These are phyloP conservation scores for Amphipoea lucens DNA, from an alignment of 2,888 invertebrate genomes.

Conservation along the genomic window DNA sequence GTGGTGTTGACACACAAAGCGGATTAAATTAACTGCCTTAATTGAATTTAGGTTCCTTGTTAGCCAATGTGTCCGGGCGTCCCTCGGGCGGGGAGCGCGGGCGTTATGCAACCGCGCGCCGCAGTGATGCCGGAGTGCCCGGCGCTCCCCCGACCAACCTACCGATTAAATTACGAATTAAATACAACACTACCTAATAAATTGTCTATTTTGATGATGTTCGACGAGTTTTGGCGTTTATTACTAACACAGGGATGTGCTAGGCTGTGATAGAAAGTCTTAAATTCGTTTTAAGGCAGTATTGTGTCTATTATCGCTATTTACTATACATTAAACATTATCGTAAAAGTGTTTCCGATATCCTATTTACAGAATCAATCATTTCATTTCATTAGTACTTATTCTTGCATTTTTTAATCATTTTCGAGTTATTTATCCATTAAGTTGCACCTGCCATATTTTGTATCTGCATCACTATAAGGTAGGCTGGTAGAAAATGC, in stretches of 20 bases:
- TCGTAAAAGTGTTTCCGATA: not conserved
- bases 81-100: conserved; percentile 58
- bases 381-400: not conserved
- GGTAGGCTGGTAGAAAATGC: not conserved
- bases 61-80: conserved; percentile 83
- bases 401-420: not conserved
- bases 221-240: conserved; percentile 18
- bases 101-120: conserved; percentile 67
- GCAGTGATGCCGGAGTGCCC: conserved; percentile 47
- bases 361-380: not conserved
- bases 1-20: conserved; percentile 85
- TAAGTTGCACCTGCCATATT: not conserved
- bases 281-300: conserved; percentile 2
- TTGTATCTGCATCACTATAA: not conserved
- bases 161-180: conserved; percentile 70
- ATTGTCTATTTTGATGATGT: conserved; percentile 38
- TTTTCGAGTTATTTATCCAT: not conserved
- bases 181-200: conserved; percentile 66
- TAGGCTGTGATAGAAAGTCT: not conserved
- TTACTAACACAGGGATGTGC: conserved; percentile 11
- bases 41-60: conserved; percentile 90
- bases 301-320: not conserved
- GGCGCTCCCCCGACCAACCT: conserved; percentile 51
- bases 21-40: conserved; percentile 90
- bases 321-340: not conserved